Conservation (phyloP, 2,888 invertebrate genomes). For the Scaptomyza reducta region DNA sequence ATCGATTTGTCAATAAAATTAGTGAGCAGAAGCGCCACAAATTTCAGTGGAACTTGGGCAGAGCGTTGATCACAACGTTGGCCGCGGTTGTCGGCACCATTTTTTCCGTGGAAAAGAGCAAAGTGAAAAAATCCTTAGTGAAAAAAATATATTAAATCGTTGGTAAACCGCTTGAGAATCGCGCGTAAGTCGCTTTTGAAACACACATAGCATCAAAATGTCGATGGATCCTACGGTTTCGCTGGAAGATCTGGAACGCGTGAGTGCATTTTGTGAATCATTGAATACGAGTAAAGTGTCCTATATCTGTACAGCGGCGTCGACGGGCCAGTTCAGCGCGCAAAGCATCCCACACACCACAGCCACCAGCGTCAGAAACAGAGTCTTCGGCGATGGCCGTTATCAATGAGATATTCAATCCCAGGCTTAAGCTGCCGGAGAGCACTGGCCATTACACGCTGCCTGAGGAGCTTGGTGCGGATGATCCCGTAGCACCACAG, state of each 20-base stretch:
- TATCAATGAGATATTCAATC: conserved; percentile 84
- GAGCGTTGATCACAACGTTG: conserved; percentile 69
- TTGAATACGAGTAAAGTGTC: not conserved
- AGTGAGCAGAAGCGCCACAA: conserved; percentile 53
- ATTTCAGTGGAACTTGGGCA: conserved; percentile 79
- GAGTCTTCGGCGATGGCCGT: conserved; percentile 82
- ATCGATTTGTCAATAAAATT: conserved; percentile 82
- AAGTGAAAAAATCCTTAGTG: conserved; percentile 7
- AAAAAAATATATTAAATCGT: conserved; percentile 3
- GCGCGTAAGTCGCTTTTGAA: conserved; percentile 1
- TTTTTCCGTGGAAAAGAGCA: not conserved
- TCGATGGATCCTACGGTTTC: conserved; percentile 81
- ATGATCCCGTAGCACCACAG: conserved; percentile 85
- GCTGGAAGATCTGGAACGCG: conserved; percentile 81
- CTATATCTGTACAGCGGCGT: conserved; percentile 62
- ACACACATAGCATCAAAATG: conserved; percentile 57
- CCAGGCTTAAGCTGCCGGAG: conserved; percentile 81
- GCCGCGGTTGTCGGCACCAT: conserved; percentile 43
- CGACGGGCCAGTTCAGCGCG: conserved; percentile 79
- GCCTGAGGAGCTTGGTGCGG: conserved; percentile 80
- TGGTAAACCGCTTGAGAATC: not conserved
- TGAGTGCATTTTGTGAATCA: conserved; percentile 53
- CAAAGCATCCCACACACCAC: conserved; percentile 71
- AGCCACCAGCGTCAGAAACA: conserved; percentile 56
- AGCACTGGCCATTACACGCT: conserved; percentile 80